Percentiles rank a stretch among this genome's conserved stretches.
Conservation (phyloP, 2,888 invertebrate species). For the Drosophila mettleri region DNA sequence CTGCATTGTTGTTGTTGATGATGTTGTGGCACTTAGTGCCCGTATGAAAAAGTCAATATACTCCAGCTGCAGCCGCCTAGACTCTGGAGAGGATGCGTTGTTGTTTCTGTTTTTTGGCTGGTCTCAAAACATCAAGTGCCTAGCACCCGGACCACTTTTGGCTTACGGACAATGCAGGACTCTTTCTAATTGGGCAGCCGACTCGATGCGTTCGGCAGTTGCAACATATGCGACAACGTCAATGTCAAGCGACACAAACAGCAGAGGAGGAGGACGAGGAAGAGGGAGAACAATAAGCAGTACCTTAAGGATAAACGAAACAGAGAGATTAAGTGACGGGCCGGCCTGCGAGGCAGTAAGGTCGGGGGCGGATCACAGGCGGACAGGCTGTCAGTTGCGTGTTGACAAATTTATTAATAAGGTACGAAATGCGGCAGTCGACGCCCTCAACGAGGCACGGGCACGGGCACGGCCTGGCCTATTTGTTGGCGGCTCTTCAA, state of each 20-base stretch:
- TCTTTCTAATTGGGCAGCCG: constrained; percentile 51
- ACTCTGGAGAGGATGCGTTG: constrained; percentile 4
- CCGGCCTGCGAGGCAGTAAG: constrained; percentile 17
- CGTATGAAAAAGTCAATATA: constrained; percentile 63
- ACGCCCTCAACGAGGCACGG: constrained; percentile 68
- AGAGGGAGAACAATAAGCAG: background rate
- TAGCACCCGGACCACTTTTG: constrained; percentile 11
- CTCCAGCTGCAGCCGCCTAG: constrained; percentile 14
- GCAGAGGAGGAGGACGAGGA: background rate
- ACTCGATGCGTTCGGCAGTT: constrained; percentile 48
- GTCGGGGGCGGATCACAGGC: constrained; percentile 60
- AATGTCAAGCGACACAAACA: constrained; percentile 36
- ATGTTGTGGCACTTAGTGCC: constrained; percentile 67
- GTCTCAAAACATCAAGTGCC: constrained; percentile 45
- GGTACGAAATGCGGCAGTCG: constrained; percentile 76
- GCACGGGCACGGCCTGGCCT: constrained; percentile 68
- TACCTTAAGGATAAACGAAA: constrained; percentile 62
- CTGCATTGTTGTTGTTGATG: constrained; percentile 55
- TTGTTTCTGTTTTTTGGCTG: constrained; percentile 18
- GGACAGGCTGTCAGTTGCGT: constrained; percentile 82
- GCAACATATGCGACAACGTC: constrained; percentile 73
- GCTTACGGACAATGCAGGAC: constrained; percentile 3
- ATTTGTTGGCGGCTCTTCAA: constrained; percentile 78
- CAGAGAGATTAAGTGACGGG: constrained; percentile 59
- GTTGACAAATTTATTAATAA: constrained; percentile 85